Percentiles rank a stretch among this genome's conserved stretches.
phyloP scores from a whole-genome alignment of 64 coral and sea anemone genomes.

The Trachythela sp. region DNA sequence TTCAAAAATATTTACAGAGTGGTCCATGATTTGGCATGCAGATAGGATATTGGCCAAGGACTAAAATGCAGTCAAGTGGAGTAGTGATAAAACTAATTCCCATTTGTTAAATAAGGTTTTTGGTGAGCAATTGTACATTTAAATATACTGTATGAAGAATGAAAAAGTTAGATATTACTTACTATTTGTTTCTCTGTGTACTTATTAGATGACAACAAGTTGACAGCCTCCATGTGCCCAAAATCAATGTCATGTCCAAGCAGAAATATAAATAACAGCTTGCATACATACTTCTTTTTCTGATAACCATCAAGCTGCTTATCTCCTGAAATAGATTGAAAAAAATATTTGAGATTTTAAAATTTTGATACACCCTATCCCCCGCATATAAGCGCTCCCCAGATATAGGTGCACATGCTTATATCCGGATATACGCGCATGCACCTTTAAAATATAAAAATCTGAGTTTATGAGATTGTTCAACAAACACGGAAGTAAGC shows the following conservation, averaged over 20 bases:
- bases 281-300: slow-evolving; percentile 99
- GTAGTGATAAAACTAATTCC: too few relatives aligned
- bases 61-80: too few relatives aligned
- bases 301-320: slow-evolving; percentile 96
- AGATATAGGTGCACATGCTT: too few relatives aligned
- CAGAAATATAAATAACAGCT: slow-evolving; percentile 91
- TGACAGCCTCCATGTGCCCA: slow-evolving; percentile 98
- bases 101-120: neutral
- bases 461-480: too few relatives aligned
- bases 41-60: too few relatives aligned
- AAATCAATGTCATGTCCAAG: slow-evolving; percentile 96
- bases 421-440: too few relatives aligned
- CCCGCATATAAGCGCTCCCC: too few relatives aligned
- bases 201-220: slow-evolving; percentile 91
- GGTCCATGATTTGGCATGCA: too few relatives aligned
- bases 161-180: slow-evolving; percentile 54
- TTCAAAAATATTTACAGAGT: too few relatives aligned
- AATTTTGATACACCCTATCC: too few relatives aligned
- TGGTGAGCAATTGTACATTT: neutral
- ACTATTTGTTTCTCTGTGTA: slow-evolving; percentile 99
- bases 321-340: slow-evolving; percentile 58
- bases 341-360: slow-evolving; percentile 20
- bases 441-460: too few relatives aligned
- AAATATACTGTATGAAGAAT: neutral
- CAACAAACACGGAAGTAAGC: too few relatives aligned